Conservation (phyloP, 1,140 invertebrate genomes). For the Psix sp. region DNA sequence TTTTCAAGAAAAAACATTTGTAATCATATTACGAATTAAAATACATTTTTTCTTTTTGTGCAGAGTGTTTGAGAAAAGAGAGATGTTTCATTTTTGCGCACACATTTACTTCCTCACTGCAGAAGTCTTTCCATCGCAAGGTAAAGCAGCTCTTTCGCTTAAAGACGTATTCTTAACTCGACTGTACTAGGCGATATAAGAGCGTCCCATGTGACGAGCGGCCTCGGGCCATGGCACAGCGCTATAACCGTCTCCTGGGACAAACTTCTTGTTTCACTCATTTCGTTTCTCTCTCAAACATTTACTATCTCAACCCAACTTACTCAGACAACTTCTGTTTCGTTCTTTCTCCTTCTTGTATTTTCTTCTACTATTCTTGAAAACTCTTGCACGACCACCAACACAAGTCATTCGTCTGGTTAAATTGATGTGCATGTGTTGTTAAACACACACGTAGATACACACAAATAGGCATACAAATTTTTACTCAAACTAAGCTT, state of each 20-base stretch:
- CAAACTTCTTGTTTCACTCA: constrained; percentile 59
- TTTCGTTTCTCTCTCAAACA: constrained; percentile 13
- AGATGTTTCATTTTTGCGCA: constrained; percentile 9
- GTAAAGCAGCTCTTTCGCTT: constrained; percentile 54
- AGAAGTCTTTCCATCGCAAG: constrained; percentile 50
- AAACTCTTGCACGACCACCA: constrained; percentile 28
- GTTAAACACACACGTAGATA: not conserved
- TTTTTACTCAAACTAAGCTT: constrained; percentile 5
- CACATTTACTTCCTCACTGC: constrained; percentile 43
- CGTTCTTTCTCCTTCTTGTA: constrained; percentile 8
- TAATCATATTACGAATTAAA: no score
- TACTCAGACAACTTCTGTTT: constrained; percentile 16
- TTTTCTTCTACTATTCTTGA: constrained; percentile 20
- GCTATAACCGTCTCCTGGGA: constrained; percentile 70
- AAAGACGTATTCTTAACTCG: constrained; percentile 68
- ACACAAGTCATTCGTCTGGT: constrained; percentile 49
- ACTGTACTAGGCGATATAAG: constrained; percentile 74
- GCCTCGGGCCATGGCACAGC: constrained; percentile 72
- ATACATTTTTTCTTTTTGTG: no score
- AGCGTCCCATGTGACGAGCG: constrained; percentile 74
- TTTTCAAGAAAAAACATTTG: no score
- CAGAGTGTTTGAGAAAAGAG: no score
- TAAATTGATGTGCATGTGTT: constrained; percentile 30
- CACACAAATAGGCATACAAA: not conserved
- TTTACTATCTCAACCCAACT: constrained; percentile 24